These are phyloP conservation scores for Oscheius sp. DNA, from an alignment of 1,140 invertebrate species.

Conservation along the genomic window DNA sequence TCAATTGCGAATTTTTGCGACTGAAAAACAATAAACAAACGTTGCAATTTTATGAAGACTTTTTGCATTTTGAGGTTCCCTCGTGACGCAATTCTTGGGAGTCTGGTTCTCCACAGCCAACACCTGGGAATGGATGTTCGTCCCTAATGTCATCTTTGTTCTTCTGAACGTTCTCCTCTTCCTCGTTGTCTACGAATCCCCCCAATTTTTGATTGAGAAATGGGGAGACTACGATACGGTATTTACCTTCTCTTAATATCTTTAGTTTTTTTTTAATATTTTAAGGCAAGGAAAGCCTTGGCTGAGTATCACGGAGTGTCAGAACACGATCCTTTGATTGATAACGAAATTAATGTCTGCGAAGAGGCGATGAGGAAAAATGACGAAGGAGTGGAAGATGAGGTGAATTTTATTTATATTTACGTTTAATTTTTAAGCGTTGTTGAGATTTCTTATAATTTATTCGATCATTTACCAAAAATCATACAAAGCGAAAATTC, in stretches of 20 bases:
- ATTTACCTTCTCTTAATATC: too few species aligned
- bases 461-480: too few species aligned
- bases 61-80: constrained; percentile 17
- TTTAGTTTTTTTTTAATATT: not conserved
- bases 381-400: not conserved
- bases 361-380: constrained; percentile 24
- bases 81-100: constrained; percentile 39
- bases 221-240: constrained; percentile 16
- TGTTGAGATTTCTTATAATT: too few species aligned
- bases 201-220: constrained; percentile 40
- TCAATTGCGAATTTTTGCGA: too few species aligned
- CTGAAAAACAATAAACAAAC: constrained; percentile 3
- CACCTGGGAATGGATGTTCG: constrained; percentile 41
- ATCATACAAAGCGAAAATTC: too few species aligned
- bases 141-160: constrained; percentile 27
- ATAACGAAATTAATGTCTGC: constrained; percentile 31
- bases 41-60: too few species aligned
- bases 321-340: constrained; percentile 33
- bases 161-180: constrained; percentile 31
- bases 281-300: constrained; percentile 32
- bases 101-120: constrained; percentile 37
- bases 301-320: constrained; percentile 37
- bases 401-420: too few species aligned
- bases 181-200: constrained; percentile 36
- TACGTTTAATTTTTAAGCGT: too few species aligned